Conservation (phyloP, 37 sponge, comb jelly and placozoan species). For the Amphimedon queenslandica region DNA sequence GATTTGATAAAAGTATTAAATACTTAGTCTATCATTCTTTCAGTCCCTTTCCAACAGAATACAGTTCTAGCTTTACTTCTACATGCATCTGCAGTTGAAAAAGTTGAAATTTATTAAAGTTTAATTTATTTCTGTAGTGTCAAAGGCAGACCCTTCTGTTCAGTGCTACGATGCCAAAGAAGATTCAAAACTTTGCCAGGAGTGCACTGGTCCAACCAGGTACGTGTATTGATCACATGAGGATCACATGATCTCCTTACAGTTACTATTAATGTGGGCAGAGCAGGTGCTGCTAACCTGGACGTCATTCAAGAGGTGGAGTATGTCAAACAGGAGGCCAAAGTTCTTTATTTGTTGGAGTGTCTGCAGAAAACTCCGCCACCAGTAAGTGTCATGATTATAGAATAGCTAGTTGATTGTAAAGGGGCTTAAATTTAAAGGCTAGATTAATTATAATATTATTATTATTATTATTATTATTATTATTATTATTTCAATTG, state of each 20-base stretch:
- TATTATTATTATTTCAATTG: too few species aligned
- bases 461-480: too few species aligned
- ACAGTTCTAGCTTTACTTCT: too few species aligned
- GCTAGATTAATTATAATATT: too few species aligned
- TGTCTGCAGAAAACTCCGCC: constrained; percentile 98
- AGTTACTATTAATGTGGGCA: constrained; percentile 97
- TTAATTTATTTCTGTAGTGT: constrained; percentile 37
- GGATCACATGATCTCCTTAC: too few species aligned
- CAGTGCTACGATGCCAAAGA: constrained; percentile 99
- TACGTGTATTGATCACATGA: too few species aligned
- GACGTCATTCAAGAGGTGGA: constrained; percentile 98
- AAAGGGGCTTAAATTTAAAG: too few species aligned
- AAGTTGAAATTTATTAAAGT: too few species aligned
- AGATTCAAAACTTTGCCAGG: constrained; percentile 98
- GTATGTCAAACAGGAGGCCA: constrained; percentile 96
- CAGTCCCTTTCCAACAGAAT: too few species aligned
- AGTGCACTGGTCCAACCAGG: constrained; percentile 94
- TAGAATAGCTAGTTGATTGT: neutral
- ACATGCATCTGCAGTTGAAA: too few species aligned
- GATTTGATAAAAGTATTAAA: too few species aligned
- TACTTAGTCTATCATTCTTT: too few species aligned
- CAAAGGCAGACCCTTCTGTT: constrained; percentile 98
- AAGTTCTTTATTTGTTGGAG: constrained; percentile 88
- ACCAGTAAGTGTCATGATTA: constrained; percentile 55
- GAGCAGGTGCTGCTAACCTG: constrained; percentile 97